phyloP scores from a whole-genome alignment of 1,140 invertebrate genomes.

The Hetaerina americana region DNA sequence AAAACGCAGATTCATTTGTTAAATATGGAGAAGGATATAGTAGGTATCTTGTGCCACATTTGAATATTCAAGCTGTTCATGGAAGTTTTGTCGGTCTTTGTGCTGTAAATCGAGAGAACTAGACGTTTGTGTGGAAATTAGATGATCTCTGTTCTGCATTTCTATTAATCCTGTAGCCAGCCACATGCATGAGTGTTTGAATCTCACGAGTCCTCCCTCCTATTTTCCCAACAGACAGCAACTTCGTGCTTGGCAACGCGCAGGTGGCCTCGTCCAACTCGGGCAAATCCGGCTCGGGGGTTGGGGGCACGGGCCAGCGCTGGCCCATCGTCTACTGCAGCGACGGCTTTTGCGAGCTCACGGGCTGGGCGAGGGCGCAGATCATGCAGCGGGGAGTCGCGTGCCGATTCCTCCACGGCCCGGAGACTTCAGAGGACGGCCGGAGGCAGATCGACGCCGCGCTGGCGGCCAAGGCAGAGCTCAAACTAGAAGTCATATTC shows the following conservation, averaged over 20 bases:
- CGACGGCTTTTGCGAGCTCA: constrained; percentile 94
- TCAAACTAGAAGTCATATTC: constrained; percentile 86
- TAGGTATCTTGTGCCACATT: too few relatives aligned
- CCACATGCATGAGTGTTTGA: too few relatives aligned
- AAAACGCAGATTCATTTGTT: too few relatives aligned
- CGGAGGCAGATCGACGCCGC: constrained; percentile 79
- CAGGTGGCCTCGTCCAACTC: constrained; percentile 49
- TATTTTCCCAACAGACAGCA: constrained; percentile 94
- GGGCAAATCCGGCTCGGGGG: not conserved
- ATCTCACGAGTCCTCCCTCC: too few relatives aligned
- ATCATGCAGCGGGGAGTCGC: constrained; percentile 95
- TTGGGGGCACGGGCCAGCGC: constrained; percentile 30
- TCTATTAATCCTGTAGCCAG: too few relatives aligned
- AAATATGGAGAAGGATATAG: too few relatives aligned
- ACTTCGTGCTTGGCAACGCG: constrained; percentile 94
- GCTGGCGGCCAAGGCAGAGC: constrained; percentile 75
- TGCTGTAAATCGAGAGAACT: too few relatives aligned
- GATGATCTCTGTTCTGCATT: too few relatives aligned
- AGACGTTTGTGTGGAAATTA: too few relatives aligned
- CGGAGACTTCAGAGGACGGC: constrained; percentile 78
- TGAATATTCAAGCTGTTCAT: too few relatives aligned
- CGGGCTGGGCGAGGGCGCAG: constrained; percentile 82
- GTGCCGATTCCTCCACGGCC: constrained; percentile 89
- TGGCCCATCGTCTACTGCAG: constrained; percentile 97
- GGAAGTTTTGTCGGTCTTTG: too few relatives aligned